These are phyloP conservation scores for Aleiodes alternator DNA, from an alignment of 2,888 invertebrate species.

Conservation along the genomic window DNA sequence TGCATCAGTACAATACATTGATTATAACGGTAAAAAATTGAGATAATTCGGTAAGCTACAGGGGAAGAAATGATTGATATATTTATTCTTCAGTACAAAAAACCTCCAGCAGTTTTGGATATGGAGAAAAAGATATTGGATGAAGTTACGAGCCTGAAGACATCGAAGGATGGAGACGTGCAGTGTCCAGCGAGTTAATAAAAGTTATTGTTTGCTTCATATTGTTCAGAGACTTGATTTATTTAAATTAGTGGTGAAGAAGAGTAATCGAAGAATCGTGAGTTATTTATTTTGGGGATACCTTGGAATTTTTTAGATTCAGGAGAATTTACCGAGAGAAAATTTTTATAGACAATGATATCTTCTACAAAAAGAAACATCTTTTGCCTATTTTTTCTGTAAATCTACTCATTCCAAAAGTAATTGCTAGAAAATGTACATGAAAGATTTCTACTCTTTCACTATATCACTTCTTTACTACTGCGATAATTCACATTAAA, in stretches of 20 bases:
- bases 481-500: no score
- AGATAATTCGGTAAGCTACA: constrained; percentile 7
- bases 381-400: no score
- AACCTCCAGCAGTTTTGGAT: constrained; percentile 82
- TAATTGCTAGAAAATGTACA: no score
- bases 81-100: constrained; percentile 81
- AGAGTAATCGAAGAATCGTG: constrained; percentile 6
- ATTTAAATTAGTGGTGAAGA: constrained; percentile 13
- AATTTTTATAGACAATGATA: no score
- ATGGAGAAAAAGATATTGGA: constrained; percentile 80
- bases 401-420: no score
- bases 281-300: not conserved
- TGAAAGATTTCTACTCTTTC: no score
- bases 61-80: constrained; percentile 37
- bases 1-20: constrained; percentile 86
- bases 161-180: constrained; percentile 66
- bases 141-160: constrained; percentile 66
- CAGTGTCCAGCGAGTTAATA: constrained; percentile 71
- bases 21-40: constrained; percentile 81
- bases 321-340: no score
- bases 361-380: no score
- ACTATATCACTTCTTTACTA: no score
- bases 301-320: no score
- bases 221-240: not conserved
- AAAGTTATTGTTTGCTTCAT: constrained; percentile 29